These are phyloP conservation scores for Agonopterix subpropinquella DNA, from an alignment of 2,888 invertebrate species.

Conservation along the genomic window DNA sequence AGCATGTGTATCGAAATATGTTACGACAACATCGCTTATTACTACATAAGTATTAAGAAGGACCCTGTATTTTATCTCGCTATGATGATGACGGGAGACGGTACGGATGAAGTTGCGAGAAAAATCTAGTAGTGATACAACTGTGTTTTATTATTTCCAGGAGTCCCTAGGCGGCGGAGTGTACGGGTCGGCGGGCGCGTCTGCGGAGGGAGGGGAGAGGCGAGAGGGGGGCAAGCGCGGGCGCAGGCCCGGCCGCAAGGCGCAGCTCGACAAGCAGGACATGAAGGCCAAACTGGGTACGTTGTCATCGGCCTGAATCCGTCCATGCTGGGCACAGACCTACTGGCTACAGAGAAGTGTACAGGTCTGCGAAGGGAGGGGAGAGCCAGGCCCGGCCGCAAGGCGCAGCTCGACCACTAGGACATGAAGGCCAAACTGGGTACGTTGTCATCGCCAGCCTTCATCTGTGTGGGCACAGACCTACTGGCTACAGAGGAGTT, in stretches of 20 bases:
- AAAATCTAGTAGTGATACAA: too few species aligned
- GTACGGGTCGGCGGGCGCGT: slow-evolving; percentile 49
- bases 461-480: slow-evolving; percentile 34
- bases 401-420: slow-evolving; percentile 89
- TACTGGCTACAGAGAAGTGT: slow-evolving; percentile 25
- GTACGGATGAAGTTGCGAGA: too few species aligned
- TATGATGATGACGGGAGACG: too few species aligned
- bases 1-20: too few species aligned
- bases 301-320: slow-evolving; percentile 13
- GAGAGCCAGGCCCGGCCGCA: slow-evolving; percentile 79
- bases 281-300: slow-evolving; percentile 95
- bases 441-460: slow-evolving; percentile 49
- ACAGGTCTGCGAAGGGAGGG: slow-evolving; percentile 31
- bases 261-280: slow-evolving; percentile 90
- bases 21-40: too few species aligned
- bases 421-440: slow-evolving; percentile 96
- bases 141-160: slow-evolving; percentile 26
- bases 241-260: slow-evolving; percentile 91
- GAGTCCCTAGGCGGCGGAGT: slow-evolving; percentile 53
- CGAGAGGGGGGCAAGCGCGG: slow-evolving; percentile 92
- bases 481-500: slow-evolving; percentile 25
- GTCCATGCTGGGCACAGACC: slow-evolving; percentile 35
- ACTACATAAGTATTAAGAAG: too few species aligned
- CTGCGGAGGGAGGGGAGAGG: slow-evolving; percentile 76
- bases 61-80: too few species aligned